A percentile compares a stretch with the other conserved stretches of the same genome.
phyloP scores from a whole-genome alignment of 2,888 invertebrate genomes.

The Anticlea derivata region DNA sequence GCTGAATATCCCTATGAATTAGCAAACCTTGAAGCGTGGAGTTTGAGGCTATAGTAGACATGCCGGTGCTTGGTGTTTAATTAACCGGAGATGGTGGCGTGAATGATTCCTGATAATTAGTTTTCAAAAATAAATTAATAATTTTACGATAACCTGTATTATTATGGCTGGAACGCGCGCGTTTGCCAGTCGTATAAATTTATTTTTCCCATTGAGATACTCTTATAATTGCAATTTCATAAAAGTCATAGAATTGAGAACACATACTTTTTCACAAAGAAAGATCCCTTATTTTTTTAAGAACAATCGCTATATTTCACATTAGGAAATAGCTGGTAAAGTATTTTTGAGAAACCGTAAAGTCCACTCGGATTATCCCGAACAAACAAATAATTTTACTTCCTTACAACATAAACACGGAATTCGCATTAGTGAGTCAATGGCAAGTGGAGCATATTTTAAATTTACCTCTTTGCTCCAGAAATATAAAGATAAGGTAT shows the following conservation, averaged over 20 bases:
- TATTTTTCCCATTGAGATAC: too few relatives aligned
- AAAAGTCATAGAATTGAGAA: too few relatives aligned
- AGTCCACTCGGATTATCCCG: conserved; percentile 14
- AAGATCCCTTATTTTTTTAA: too few relatives aligned
- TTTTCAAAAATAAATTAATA: background rate
- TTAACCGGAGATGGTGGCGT: background rate
- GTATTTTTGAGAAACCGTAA: conserved; percentile 13
- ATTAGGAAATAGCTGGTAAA: conserved; percentile 4
- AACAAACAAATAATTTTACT: conserved; percentile 28
- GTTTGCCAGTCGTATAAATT: too few relatives aligned
- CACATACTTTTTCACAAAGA: too few relatives aligned
- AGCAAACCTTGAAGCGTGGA: conserved; percentile 1
- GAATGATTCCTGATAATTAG: conserved; percentile 8
- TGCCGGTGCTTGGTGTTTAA: conserved; percentile 6
- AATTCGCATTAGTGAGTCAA: conserved; percentile 20
- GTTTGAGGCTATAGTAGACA: background rate
- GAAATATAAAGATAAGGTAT: conserved; percentile 17
- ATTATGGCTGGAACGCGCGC: too few relatives aligned
- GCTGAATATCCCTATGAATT: background rate
- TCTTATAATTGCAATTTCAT: too few relatives aligned
- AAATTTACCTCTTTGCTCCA: conserved; percentile 23
- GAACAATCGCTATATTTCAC: background rate
- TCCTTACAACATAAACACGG: conserved; percentile 20
- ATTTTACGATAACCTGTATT: too few relatives aligned
- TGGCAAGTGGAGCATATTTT: conserved; percentile 18